Evolutionary conservation across 35 echinoderm and acorn worm species (phyloP).

Genomic region (Ophioderma brevispina): DNA sequence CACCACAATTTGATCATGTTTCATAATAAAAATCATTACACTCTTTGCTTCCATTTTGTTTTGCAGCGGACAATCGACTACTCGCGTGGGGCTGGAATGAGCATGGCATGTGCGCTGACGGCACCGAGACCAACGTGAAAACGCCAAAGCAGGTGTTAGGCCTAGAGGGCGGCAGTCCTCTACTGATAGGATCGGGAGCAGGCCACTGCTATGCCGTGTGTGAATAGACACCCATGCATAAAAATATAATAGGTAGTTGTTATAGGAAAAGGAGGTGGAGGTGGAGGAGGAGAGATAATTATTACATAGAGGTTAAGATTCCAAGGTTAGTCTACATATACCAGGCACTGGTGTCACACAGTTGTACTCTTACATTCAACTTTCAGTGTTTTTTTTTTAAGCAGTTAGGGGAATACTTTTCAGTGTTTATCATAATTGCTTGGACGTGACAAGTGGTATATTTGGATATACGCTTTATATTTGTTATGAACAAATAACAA

Average conservation of each 20-base stretch:
- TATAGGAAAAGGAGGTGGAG: background rate
- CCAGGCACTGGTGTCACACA: no score
- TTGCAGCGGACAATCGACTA: conserved; percentile 50
- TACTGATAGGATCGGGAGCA: conserved; percentile 65
- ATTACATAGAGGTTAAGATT: background rate
- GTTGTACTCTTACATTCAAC: no score
- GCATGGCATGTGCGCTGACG: conserved; percentile 94
- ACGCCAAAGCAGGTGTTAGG: conserved; percentile 53
- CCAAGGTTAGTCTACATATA: background rate
- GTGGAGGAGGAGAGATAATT: background rate
- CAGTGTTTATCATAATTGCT: no score
- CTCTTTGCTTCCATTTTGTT: background rate
- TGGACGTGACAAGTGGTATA: no score
- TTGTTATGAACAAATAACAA: no score
- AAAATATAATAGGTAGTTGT: background rate
- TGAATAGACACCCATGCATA: conserved; percentile 12
- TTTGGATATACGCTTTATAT: no score
- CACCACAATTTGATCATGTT: no score
- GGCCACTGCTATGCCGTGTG: conserved; percentile 83
- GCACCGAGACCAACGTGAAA: conserved; percentile 57
- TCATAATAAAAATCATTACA: background rate
- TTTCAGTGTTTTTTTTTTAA: no score
- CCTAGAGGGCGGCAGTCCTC: conserved; percentile 13
- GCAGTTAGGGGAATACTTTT: no score
- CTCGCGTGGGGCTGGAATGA: conserved; percentile 97